Percentiles rank a stretch among this genome's conserved stretches.
phyloP scores from a whole-genome alignment of 2,113 vertebrate species.

The Abramis brama region DNA sequence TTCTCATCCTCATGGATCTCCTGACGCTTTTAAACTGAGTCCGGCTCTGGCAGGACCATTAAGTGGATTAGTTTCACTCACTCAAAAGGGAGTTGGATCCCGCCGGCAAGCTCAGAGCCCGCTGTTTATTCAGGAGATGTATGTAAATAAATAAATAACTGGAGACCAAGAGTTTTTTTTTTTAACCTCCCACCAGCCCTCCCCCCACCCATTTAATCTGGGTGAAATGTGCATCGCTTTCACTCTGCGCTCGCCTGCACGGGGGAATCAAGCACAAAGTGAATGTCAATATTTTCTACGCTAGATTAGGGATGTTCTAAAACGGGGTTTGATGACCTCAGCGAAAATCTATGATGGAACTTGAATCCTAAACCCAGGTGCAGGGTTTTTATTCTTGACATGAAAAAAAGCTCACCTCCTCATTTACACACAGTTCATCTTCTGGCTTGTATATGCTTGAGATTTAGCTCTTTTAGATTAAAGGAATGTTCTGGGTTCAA shows the following conservation, averaged over 20 bases:
- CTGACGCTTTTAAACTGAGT: slow-evolving; percentile 39
- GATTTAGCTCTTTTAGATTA: slow-evolving; percentile 2
- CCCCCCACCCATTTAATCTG: slow-evolving; percentile 48
- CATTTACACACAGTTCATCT: slow-evolving; percentile 40
- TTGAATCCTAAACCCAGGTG: neutral
- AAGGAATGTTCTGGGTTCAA: neutral
- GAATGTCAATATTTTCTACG: slow-evolving; percentile 56
- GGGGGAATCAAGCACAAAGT: slow-evolving; percentile 59
- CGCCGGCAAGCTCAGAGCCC: slow-evolving; percentile 44
- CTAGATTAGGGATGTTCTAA: slow-evolving; percentile 57
- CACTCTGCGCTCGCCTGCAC: slow-evolving; percentile 53
- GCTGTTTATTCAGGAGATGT: slow-evolving; percentile 44
- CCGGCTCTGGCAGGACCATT: slow-evolving; percentile 41
- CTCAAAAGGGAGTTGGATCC: slow-evolving; percentile 46
- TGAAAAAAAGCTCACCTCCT: slow-evolving; percentile 15
- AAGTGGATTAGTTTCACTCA: slow-evolving; percentile 64
- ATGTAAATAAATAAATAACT: slow-evolving; percentile 62
- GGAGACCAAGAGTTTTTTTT: slow-evolving; percentile 16
- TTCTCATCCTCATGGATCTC: slow-evolving; percentile 21
- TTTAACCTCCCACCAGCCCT: neutral
- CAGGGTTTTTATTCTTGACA: neutral
- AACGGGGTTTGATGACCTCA: slow-evolving; percentile 61
- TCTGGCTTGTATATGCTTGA: neutral
- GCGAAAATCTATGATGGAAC: slow-evolving; percentile 22
- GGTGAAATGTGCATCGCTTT: slow-evolving; percentile 60